Conservation (phyloP, 2,888 invertebrate species). For the Megalurothrips usitatus region DNA sequence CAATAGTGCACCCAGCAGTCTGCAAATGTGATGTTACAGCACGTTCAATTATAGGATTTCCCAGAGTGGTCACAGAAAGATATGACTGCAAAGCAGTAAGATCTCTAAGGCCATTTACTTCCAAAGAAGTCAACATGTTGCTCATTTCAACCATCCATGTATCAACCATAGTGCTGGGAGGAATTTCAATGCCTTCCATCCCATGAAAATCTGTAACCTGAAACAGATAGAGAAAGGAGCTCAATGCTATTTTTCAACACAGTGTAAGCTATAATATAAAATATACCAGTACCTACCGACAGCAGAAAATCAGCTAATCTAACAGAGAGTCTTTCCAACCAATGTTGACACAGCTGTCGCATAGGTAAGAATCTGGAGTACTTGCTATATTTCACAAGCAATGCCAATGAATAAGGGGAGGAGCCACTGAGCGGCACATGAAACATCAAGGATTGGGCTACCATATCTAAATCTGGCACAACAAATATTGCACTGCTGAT, state of each 20-base stretch:
- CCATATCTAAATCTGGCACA: slow-evolving; percentile 38
- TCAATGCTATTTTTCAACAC: neutral
- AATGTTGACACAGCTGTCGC: slow-evolving; percentile 34
- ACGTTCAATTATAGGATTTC: slow-evolving; percentile 34
- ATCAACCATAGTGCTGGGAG: slow-evolving; percentile 30
- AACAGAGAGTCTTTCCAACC: slow-evolving; percentile 35
- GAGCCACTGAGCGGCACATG: slow-evolving; percentile 29
- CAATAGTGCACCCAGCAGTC: slow-evolving; percentile 38
- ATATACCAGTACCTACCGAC: slow-evolving; percentile 30
- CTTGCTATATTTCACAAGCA: slow-evolving; percentile 35
- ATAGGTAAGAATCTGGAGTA: slow-evolving; percentile 35
- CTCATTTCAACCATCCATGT: slow-evolving; percentile 36
- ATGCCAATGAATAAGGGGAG: slow-evolving; percentile 36
- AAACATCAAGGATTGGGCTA: slow-evolving; percentile 37
- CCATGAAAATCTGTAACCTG: slow-evolving; percentile 29
- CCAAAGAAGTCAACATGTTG: slow-evolving; percentile 34
- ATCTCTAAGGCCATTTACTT: slow-evolving; percentile 28
- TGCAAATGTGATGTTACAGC: slow-evolving; percentile 38
- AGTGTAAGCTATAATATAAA: neutral
- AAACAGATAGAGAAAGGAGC: neutral
- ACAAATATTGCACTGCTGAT: slow-evolving; percentile 35
- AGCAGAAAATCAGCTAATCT: slow-evolving; percentile 32
- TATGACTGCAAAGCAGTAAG: slow-evolving; percentile 28
- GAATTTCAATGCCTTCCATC: slow-evolving; percentile 30
- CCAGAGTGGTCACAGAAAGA: slow-evolving; percentile 30